A percentile compares a stretch with the other conserved stretches of the same genome.
phyloP scores from a whole-genome alignment of 2,113 vertebrate species.

The Ceratotherium simum region DNA sequence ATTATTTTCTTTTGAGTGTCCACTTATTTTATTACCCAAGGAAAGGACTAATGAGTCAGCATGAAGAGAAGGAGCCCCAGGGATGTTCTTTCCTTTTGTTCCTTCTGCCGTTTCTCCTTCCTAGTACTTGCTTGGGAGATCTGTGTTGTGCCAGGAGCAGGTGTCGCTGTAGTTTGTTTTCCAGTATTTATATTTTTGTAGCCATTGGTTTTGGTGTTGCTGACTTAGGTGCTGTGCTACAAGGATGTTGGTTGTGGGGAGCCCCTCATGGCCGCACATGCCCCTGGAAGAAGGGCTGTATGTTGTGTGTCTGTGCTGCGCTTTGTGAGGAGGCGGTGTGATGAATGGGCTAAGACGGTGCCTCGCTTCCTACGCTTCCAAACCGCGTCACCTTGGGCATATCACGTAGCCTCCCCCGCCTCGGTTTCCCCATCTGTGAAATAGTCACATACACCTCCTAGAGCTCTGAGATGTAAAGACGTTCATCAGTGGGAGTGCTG shows the following conservation, averaged over 20 bases:
- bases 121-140: not conserved
- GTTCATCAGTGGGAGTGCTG: not conserved
- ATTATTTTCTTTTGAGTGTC: not conserved
- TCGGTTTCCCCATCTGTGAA: not conserved
- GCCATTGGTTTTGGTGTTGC: not conserved
- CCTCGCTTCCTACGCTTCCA: not conserved
- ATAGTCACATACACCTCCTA: not conserved
- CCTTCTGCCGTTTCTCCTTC: not conserved
- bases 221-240: not conserved
- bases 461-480: not conserved
- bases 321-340: not conserved
- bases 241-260: not conserved
- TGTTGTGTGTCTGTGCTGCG: accelerated
- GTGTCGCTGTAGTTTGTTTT: not conserved
- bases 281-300: not conserved
- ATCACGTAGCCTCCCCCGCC: accelerated
- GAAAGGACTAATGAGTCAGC: not conserved
- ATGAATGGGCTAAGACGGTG: too few relatives aligned
- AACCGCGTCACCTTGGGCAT: accelerated
- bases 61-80: not conserved
- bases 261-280: accelerated
- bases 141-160: not conserved
- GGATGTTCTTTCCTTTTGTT: not conserved
- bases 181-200: not conserved
- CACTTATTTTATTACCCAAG: not conserved